Evolutionary conservation across 2,113 vertebrate genomes (phyloP), one percentile per base, ranked within the genome.

Genomic region (Bagarius yarrelli): DNA sequence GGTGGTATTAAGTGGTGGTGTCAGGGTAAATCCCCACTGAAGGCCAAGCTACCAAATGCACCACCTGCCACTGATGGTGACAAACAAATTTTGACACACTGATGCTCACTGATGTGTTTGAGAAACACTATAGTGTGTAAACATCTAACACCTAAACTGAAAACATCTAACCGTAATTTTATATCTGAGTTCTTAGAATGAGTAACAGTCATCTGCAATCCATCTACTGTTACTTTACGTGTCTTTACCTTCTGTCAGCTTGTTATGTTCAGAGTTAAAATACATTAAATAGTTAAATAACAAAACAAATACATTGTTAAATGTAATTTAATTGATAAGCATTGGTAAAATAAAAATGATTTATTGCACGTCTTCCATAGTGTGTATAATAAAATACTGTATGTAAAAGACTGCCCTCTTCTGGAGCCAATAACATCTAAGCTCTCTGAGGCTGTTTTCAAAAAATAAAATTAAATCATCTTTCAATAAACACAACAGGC

Each of bases 321-420:
- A 19, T 66, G 32, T 36, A 11, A 66, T 36, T 4, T 32, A 36
- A 4, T 34, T 36, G 12, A 23, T 36, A 66, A 36, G 18, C 19
- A 63, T 63, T 16, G n/a, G n/a, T n/a, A 63, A 63, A 4, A 63
- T 63, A 63, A 63, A 60, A 32, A 63, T 36, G n/a, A 5, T 64
- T 18, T 64, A 34, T 36, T 69, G 32, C 9, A 34, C 23, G 14
- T 27, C 47, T 47, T 47, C 50, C 40, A 70, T 19, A 27, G 44
- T 47, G 12, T 69, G 66, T 6, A 23, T 71, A 8, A 27, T 27
- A 50, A 69, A 47, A 4, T 1, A n/a, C n/a, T n/a, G n/a, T n/a
- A n/a, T n/a, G 66, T 44, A 57, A 76, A 75, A 80, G 14, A 25
- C 59, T 30, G 47, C 64, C 32, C 77, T 44, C 25, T 57, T 40